Conservation (phyloP, 2,797 vertebrate species). For the Arrhamphus sclerolepis region DNA sequence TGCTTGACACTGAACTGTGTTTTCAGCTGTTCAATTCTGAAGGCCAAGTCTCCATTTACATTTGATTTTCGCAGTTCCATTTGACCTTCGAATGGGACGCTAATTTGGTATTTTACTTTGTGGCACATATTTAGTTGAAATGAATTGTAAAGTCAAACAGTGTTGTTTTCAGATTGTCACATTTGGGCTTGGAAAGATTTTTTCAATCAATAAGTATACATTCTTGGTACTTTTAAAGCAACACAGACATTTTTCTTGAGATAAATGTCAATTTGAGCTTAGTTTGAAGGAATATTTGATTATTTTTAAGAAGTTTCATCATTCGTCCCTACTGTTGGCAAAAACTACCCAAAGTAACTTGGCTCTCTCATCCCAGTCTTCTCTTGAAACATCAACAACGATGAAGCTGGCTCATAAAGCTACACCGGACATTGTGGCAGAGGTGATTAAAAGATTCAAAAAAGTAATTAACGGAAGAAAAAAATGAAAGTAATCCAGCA, state of each 20-base stretch:
- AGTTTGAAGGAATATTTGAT: no score
- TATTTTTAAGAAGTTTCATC: no score
- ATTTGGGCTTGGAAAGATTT: conserved; percentile 11
- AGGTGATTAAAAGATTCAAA: no score
- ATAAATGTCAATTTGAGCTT: no score
- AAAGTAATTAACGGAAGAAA: no score
- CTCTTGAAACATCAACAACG: no score
- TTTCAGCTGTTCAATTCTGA: conserved; percentile 47
- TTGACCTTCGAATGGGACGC: conserved; percentile 25
- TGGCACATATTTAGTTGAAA: conserved; percentile 12
- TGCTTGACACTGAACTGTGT: conserved; percentile 42
- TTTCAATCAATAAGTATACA: conserved; percentile 4
- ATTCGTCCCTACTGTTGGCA: no score
- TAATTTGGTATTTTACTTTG: conserved; percentile 28
- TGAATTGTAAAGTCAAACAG: conserved; percentile 11
- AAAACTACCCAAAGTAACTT: no score
- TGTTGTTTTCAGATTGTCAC: conserved; percentile 12
- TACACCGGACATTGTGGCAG: no score
- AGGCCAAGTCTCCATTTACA: conserved; percentile 38
- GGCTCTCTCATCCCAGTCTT: no score
- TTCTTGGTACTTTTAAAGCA: background rate
- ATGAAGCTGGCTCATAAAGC: no score
- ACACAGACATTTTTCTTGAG: background rate
- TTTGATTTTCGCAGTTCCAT: conserved; percentile 21
- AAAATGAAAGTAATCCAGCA: no score